Conservation (phyloP, 2,797 vertebrate species). For the Phylloscopus collybita region DNA sequence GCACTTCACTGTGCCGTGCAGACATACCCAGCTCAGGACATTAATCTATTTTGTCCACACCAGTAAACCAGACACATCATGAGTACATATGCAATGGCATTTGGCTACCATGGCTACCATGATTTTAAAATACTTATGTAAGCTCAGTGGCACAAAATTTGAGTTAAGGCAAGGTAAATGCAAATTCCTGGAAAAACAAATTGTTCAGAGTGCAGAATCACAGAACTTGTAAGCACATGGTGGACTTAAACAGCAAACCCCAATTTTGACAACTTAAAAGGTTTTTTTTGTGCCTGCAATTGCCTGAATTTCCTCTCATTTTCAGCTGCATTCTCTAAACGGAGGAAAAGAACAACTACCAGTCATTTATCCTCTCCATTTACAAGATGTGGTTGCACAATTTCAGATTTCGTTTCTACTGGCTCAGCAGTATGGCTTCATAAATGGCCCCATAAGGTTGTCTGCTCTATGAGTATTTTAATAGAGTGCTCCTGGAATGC, state of each 20-base stretch:
- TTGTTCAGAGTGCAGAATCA: not conserved
- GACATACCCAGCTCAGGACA: not conserved
- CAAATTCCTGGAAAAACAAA: not conserved
- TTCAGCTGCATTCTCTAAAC: not conserved
- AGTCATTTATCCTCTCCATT: not conserved
- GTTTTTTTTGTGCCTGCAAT: not conserved
- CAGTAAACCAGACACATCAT: not conserved
- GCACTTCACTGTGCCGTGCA: not conserved
- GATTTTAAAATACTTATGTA: not conserved
- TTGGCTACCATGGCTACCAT: not conserved
- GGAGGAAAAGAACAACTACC: not conserved
- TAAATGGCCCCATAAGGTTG: slow-evolving; percentile 30
- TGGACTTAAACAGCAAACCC: not conserved
- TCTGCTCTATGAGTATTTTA: slow-evolving; percentile 50
- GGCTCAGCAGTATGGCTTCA: slow-evolving; percentile 26
- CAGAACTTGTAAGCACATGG: not conserved
- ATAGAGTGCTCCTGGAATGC: slow-evolving; percentile 37
- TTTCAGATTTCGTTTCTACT: not conserved
- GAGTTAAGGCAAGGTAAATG: not conserved
- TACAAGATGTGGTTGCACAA: not conserved
- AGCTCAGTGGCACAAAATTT: not conserved
- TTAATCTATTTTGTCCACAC: not conserved
- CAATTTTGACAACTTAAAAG: not conserved
- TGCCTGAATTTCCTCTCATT: not conserved
- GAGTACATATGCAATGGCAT: not conserved